Conservation (phyloP, 2,888 invertebrate genomes). For the Chymomyza caudatula region DNA sequence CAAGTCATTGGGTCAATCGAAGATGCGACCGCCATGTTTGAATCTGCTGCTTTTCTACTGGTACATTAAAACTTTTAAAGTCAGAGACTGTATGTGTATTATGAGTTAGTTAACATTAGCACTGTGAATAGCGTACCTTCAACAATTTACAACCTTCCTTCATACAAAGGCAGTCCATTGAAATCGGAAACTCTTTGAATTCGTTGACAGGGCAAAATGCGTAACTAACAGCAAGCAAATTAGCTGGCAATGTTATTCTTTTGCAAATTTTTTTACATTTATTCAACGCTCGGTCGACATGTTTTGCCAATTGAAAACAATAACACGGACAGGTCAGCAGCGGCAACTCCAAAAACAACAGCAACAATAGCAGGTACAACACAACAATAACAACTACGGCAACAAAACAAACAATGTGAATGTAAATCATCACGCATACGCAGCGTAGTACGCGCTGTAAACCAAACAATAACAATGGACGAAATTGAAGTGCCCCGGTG, state of each 20-base stretch:
- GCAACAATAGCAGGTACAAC: constrained; percentile 1
- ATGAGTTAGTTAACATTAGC: constrained; percentile 58
- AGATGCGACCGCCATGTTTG: constrained; percentile 24
- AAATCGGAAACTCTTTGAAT: not conserved
- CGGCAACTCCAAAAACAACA: not conserved
- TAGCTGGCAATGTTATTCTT: not conserved
- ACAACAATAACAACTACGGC: constrained; percentile 2
- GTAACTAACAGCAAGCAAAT: not conserved
- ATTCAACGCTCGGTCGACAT: not conserved
- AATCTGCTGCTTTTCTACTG: constrained; percentile 12
- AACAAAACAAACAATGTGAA: constrained; percentile 54
- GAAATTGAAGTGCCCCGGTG: not conserved
- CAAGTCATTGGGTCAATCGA: constrained; percentile 64
- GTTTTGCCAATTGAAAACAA: constrained; percentile 55
- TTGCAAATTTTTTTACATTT: not conserved
- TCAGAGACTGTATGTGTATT: constrained; percentile 33
- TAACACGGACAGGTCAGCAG: constrained; percentile 43
- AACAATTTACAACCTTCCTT: not conserved
- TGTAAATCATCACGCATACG: constrained; percentile 66
- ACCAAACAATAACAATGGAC: constrained; percentile 52
- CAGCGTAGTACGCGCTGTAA: constrained; percentile 51
- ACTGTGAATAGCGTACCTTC: constrained; percentile 17
- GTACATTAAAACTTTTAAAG: constrained; percentile 51
- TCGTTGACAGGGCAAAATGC: constrained; percentile 34
- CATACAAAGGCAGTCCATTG: not conserved